Evolutionary conservation across 2,888 invertebrate genomes (phyloP).

Genomic region (Argyra leucocephala): DNA sequence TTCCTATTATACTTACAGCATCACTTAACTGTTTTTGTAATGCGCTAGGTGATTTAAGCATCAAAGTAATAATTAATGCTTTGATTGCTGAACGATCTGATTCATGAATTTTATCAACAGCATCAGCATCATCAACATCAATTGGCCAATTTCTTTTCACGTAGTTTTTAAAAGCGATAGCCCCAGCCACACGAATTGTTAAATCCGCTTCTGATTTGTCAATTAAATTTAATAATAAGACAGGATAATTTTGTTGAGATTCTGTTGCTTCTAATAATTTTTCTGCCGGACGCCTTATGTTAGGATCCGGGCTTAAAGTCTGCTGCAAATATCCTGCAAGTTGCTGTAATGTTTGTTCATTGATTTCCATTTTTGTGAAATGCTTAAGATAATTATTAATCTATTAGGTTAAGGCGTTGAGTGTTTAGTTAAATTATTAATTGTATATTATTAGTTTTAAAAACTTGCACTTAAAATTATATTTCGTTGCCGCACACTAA

Average conservation of each 20-base stretch:
- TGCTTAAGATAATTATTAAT: background rate
- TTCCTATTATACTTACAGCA: constrained; percentile 92
- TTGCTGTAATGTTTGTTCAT: constrained; percentile 72
- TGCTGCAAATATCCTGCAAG: constrained; percentile 77
- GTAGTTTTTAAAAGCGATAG: constrained; percentile 94
- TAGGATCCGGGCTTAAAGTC: constrained; percentile 75
- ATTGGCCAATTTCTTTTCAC: constrained; percentile 89
- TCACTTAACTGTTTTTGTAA: constrained; percentile 92
- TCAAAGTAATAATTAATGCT: constrained; percentile 75
- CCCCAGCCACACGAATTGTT: constrained; percentile 78
- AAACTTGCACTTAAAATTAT: background rate
- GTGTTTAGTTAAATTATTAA: background rate
- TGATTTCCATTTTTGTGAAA: constrained; percentile 71
- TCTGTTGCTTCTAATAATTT: constrained; percentile 85
- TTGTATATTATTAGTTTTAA: background rate
- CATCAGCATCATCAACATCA: constrained; percentile 66
- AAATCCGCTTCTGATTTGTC: constrained; percentile 71
- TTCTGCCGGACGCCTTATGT: constrained; percentile 79
- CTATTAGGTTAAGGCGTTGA: background rate
- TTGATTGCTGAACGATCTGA: constrained; percentile 75
- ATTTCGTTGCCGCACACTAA: too few relatives aligned
- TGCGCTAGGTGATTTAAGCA: constrained; percentile 82
- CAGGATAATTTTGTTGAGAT: constrained; percentile 80
- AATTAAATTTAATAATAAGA: constrained; percentile 74
- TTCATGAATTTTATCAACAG: constrained; percentile 65